Evolutionary conservation across 2,113 vertebrate genomes (phyloP).

Genomic region (Platichthys stellatus): DNA sequence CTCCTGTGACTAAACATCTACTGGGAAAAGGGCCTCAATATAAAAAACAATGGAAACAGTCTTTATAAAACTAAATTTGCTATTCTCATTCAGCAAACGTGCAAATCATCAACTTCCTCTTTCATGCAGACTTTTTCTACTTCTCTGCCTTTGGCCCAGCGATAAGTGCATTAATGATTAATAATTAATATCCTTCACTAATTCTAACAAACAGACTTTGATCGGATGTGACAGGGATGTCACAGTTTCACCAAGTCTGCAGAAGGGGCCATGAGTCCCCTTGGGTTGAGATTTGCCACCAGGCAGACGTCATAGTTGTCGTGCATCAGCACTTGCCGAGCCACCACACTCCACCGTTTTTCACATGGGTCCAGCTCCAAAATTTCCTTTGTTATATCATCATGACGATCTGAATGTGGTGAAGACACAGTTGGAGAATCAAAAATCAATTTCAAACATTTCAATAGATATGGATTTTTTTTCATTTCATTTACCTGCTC

Average conservation of each 20-base stretch:
- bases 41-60: conserved; percentile 11
- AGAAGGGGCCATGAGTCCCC: conserved; percentile 92
- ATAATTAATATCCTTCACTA: conserved; percentile 31
- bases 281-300: conserved; percentile 92
- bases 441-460: neutral
- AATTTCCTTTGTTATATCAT: conserved; percentile 94
- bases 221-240: conserved; percentile 45
- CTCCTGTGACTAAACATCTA: neutral
- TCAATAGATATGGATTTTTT: neutral
- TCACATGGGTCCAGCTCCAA: conserved; percentile 92
- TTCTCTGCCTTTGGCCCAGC: conserved; percentile 44
- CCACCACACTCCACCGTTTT: conserved; percentile 91
- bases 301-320: conserved; percentile 96
- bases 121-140: conserved; percentile 34
- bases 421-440: conserved; percentile 2
- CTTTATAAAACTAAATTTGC: conserved; percentile 22
- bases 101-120: conserved; percentile 35
- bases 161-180: conserved; percentile 50
- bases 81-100: conserved; percentile 18
- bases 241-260: conserved; percentile 84
- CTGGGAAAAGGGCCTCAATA: neutral
- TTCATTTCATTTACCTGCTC: conserved; percentile 86
- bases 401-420: conserved; percentile 88
- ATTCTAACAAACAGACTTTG: conserved; percentile 41
- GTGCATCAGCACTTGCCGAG: conserved; percentile 89